These are phyloP conservation scores for Falcaria lacertinaria DNA, from an alignment of 2,888 invertebrate species.

Conservation along the genomic window DNA sequence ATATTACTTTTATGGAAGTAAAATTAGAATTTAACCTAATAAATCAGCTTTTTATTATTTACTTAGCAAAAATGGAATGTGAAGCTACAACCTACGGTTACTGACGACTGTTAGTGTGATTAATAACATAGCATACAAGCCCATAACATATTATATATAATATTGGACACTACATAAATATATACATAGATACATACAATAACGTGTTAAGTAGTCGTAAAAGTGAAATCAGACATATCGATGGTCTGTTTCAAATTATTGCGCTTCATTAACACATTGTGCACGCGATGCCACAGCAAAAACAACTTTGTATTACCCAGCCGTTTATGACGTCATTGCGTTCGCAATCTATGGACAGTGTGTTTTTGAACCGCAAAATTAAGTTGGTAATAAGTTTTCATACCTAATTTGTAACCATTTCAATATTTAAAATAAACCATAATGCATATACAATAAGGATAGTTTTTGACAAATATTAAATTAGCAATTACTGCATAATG, in stretches of 20 bases:
- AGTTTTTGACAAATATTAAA: slow-evolving; percentile 6
- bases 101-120: slow-evolving; percentile 40
- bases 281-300: too few species aligned
- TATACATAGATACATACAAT: slow-evolving; percentile 19
- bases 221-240: slow-evolving; percentile 3
- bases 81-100: slow-evolving; percentile 59
- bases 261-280: too few species aligned
- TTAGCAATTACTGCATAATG: slow-evolving; percentile 17
- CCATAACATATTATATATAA: slow-evolving; percentile 11
- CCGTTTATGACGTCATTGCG: too few species aligned
- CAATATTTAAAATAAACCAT: slow-evolving; percentile 11
- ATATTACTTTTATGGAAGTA: slow-evolving; percentile 1
- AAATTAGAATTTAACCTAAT: background rate
- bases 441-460: slow-evolving; percentile 7
- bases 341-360: too few species aligned
- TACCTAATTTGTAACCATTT: slow-evolving; percentile 32
- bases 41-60: slow-evolving; percentile 9
- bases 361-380: too few species aligned
- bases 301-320: too few species aligned
- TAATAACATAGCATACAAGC: slow-evolving; percentile 26
- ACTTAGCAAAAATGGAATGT: slow-evolving; percentile 56
- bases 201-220: background rate
- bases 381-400: too few species aligned
- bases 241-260: too few species aligned
- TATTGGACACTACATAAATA: slow-evolving; percentile 18